Percentiles rank a stretch among this genome's conserved stretches.
These are phyloP conservation scores for Bergia sp. DNA, from an alignment of 92 coral and sea anemone genomes.

Conservation along the genomic window DNA sequence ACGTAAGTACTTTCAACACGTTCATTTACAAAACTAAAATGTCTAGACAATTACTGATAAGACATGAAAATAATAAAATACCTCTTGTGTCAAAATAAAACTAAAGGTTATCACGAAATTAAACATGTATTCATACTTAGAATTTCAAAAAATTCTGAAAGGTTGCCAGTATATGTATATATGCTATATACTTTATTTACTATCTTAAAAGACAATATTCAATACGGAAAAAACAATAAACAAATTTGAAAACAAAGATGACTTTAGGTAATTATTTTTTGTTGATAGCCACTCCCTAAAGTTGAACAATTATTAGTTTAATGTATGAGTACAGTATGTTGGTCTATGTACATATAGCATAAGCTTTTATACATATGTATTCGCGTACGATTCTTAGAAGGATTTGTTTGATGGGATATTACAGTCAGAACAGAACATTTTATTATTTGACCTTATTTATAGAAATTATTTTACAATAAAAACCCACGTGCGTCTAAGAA, in stretches of 20 bases:
- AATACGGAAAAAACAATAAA: background rate
- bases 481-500: too few relatives aligned
- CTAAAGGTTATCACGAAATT: constrained; percentile 1
- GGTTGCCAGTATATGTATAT: background rate
- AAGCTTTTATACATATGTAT: too few relatives aligned
- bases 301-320: background rate
- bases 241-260: background rate
- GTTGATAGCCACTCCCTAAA: background rate
- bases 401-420: too few relatives aligned
- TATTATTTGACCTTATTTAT: too few relatives aligned
- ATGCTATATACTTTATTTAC: background rate
- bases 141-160: background rate
- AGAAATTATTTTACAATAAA: too few relatives aligned
- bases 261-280: too few relatives aligned
- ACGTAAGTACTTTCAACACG: constrained; percentile 2
- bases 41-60: constrained; percentile 5
- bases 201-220: background rate
- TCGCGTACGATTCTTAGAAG: too few relatives aligned
- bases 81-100: background rate
- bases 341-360: background rate
- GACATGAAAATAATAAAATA: background rate
- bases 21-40: background rate
- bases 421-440: too few relatives aligned
- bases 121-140: background rate
- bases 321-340: background rate